Conservation (phyloP, 53 echinoderm and acorn worm genomes). For the Hippasteria phrygiana region DNA sequence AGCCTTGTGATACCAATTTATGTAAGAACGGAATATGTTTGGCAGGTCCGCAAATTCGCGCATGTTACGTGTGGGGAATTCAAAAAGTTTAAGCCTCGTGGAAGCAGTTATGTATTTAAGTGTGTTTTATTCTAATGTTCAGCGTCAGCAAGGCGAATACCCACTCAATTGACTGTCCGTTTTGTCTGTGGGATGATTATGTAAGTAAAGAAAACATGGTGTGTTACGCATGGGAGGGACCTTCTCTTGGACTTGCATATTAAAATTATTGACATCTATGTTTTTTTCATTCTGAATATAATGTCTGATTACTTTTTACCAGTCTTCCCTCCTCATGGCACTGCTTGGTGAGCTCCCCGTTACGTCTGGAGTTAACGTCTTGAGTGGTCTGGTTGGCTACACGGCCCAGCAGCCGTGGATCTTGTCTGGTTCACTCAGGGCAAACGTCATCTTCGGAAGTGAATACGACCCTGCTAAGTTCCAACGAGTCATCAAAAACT, state of each 20-base stretch:
- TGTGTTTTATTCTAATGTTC: no score
- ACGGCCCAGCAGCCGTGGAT: conserved; percentile 95
- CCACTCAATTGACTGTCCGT: no score
- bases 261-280: background rate
- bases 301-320: background rate
- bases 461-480: conserved; percentile 70
- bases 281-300: background rate
- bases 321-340: conserved; percentile 96
- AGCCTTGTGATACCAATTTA: no score
- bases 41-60: no score
- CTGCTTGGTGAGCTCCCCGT: conserved; percentile 87
- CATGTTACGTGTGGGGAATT: no score
- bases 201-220: no score
- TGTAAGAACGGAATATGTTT: no score
- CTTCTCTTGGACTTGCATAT: no score
- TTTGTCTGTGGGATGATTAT: no score
- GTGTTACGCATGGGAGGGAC: background rate
- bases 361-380: conserved; percentile 64
- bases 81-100: no score
- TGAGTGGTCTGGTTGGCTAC: conserved; percentile 77
- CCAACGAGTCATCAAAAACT: conserved; percentile 67
- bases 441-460: conserved; percentile 89
- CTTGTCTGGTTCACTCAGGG: conserved; percentile 84
- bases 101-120: no score
- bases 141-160: no score